Conservation (phyloP, 2,113 vertebrate species). For the Astatoreochromis straeleni region DNA sequence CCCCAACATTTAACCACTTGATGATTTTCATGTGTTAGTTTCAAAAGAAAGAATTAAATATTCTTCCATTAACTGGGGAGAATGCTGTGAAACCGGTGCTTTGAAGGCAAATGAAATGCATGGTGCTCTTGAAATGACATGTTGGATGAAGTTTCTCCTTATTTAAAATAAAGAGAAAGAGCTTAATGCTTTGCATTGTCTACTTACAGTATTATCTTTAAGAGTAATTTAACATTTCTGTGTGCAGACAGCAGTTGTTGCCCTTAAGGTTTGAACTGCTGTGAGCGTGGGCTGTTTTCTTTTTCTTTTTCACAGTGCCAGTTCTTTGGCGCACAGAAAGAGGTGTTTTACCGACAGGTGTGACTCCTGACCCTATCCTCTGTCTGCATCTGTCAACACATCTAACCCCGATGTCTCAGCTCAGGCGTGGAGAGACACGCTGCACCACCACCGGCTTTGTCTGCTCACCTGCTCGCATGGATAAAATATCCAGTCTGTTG, state of each 20-base stretch:
- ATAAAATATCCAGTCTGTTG: slow-evolving; percentile 28
- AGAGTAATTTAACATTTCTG: not conserved
- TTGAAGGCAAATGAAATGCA: not conserved
- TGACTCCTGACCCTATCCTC: slow-evolving; percentile 55
- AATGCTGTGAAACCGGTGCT: not conserved
- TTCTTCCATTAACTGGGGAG: not conserved
- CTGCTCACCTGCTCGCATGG: slow-evolving; percentile 57
- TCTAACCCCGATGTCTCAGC: slow-evolving; percentile 7
- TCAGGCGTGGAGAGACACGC: slow-evolving; percentile 45
- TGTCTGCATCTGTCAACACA: slow-evolving; percentile 59
- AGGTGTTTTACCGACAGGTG: slow-evolving; percentile 57
- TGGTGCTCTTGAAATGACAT: not conserved
- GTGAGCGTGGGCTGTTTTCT: not conserved
- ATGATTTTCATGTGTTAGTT: not conserved
- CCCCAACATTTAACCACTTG: not conserved
- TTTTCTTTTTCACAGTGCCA: not conserved
- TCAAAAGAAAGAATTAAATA: not conserved
- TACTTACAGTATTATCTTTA: not conserved
- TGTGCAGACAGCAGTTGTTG: not conserved
- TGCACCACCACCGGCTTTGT: slow-evolving; percentile 38
- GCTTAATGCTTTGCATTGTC: not conserved
- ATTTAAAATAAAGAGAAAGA: not conserved
- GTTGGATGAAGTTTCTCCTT: not conserved
- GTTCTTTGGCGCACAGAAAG: not conserved
- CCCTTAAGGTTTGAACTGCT: not conserved